Evolutionary conservation across 1,140 invertebrate genomes (phyloP).

Genomic region (Meloidogyne floridensis): DNA sequence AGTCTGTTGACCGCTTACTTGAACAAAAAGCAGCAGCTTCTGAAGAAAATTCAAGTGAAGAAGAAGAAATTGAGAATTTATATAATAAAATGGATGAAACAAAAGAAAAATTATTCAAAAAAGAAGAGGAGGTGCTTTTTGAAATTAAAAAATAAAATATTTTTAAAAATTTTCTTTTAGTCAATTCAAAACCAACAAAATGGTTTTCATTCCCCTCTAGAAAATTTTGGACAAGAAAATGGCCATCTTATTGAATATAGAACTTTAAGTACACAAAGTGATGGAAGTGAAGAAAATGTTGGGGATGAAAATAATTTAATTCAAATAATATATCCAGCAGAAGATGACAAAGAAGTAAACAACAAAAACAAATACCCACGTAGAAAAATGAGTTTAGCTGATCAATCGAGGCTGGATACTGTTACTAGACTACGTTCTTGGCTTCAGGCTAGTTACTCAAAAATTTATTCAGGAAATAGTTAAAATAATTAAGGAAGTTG

Average conservation of each 20-base stretch:
- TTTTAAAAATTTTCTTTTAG: not conserved
- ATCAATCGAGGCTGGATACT: constrained; percentile 50
- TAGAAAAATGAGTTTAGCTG: constrained; percentile 41
- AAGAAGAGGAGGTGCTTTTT: not conserved
- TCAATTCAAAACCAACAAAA: not conserved
- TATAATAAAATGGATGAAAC: constrained; percentile 34
- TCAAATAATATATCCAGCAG: constrained; percentile 5
- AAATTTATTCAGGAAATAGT: not conserved
- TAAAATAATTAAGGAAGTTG: constrained; percentile 38
- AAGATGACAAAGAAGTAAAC: constrained; percentile 6
- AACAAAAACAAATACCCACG: constrained; percentile 20
- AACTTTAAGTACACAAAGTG: constrained; percentile 32
- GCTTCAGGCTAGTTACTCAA: constrained; percentile 32
- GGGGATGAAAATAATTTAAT: constrained; percentile 21
- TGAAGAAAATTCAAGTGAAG: constrained; percentile 24
- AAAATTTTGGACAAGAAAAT: not conserved
- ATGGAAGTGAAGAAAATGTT: constrained; percentile 13
- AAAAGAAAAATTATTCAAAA: constrained; percentile 21
- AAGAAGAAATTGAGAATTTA: constrained; percentile 34
- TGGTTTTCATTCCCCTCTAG: not conserved
- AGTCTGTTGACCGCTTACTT: constrained; percentile 13
- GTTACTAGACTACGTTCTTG: constrained; percentile 56
- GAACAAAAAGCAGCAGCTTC: constrained; percentile 7
- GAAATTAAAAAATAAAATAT: not conserved
- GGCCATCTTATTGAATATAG: constrained; percentile 25